A percentile compares a stretch with the other conserved stretches of the same genome.
Conservation (phyloP, 2,797 vertebrate genomes). For the Micropoecilia bifurca region DNA sequence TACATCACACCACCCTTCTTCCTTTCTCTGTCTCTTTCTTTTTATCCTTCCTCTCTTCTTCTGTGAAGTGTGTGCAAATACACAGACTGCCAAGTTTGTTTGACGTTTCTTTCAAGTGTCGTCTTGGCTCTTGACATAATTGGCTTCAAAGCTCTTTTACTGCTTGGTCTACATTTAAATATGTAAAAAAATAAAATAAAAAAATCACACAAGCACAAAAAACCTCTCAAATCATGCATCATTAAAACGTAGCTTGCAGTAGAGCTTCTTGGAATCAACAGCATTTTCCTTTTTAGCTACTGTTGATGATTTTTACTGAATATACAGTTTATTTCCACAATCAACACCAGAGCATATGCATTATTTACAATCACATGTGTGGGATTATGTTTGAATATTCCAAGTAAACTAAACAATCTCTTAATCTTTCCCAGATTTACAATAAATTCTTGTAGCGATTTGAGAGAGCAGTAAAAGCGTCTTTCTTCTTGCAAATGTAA, state of each 20-base stretch:
- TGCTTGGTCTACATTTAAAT: slow-evolving; percentile 23
- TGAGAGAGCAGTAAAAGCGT: slow-evolving; percentile 26
- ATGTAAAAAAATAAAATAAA: neutral
- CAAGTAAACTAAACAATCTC: slow-evolving; percentile 37
- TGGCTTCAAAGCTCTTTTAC: slow-evolving; percentile 39
- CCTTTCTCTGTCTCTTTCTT: neutral
- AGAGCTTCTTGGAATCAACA: neutral
- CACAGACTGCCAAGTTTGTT: slow-evolving; percentile 28
- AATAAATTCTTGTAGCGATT: slow-evolving; percentile 30
- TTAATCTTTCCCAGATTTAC: slow-evolving; percentile 57
- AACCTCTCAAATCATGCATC: neutral
- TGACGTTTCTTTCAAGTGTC: slow-evolving; percentile 46
- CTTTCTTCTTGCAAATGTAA: slow-evolving; percentile 15
- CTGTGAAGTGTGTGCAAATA: slow-evolving; percentile 33
- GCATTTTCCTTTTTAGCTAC: slow-evolving; percentile 1
- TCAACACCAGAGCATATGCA: slow-evolving; percentile 2
- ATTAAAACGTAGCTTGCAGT: slow-evolving; percentile 12
- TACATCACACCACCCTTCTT: slow-evolving; percentile 23
- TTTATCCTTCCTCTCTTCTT: neutral
- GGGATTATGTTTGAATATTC: slow-evolving; percentile 49
- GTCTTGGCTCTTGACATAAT: slow-evolving; percentile 42
- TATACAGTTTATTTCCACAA: slow-evolving; percentile 2
- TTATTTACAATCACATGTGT: slow-evolving; percentile 42
- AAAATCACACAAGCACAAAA: neutral
- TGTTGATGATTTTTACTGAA: slow-evolving; percentile 21